Percentiles rank a stretch among this genome's conserved stretches.
Evolutionary conservation across 2,113 vertebrate species (phyloP).

Genomic region (Neomonachus schauinslandi): DNA sequence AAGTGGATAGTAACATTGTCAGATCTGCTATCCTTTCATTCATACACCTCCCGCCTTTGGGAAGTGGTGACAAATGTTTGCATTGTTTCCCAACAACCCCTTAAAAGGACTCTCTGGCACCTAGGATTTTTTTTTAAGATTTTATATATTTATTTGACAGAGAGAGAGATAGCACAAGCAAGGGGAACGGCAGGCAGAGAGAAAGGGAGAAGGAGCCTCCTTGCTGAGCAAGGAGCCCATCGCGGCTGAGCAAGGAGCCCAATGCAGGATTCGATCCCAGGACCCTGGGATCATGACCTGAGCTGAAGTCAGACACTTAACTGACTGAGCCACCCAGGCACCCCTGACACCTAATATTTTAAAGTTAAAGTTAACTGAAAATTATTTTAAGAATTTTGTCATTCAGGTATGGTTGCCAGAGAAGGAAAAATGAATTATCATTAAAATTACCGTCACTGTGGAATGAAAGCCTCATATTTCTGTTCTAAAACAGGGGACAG

Average conservation of each 20-base stretch:
- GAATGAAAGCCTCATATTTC: neutral
- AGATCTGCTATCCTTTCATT: neutral
- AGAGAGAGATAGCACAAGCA: neutral
- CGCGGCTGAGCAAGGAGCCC: neutral
- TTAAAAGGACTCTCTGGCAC: neutral
- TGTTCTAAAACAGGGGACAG: neutral
- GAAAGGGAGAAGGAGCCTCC: neutral
- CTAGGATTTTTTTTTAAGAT: neutral
- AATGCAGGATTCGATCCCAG: neutral
- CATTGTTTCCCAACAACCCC: neutral
- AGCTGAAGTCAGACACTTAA: neutral
- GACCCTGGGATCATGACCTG: neutral
- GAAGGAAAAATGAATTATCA: neutral
- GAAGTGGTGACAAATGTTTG: neutral
- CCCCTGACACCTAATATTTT: neutral
- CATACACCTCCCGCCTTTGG: neutral
- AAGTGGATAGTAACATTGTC: fast-evolving
- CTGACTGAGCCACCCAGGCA: neutral
- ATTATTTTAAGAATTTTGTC: conserved; percentile 6
- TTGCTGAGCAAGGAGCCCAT: neutral
- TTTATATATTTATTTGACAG: neutral
- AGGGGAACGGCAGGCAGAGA: neutral
- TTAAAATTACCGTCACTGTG: neutral
- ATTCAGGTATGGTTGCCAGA: neutral
- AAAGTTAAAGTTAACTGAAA: conserved; percentile 15